Evolutionary conservation across 37 sponge, comb jelly and placozoan species (phyloP), one percentile per base, ranked within the genome.

Genomic region (Theonella swinhoei): DNA sequence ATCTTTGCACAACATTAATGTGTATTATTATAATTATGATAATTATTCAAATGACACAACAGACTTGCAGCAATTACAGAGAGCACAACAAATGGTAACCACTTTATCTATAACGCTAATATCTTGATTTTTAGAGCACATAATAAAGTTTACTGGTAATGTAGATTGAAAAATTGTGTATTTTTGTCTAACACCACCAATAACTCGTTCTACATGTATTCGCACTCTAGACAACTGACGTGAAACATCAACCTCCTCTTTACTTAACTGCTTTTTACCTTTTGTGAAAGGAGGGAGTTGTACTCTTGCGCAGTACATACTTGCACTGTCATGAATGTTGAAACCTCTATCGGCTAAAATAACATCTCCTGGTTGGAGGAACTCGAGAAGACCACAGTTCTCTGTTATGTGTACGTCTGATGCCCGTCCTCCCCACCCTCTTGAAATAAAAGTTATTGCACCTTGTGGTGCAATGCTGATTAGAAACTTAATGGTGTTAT

Each of bases 151-250:
- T 8, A 90, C 74, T 35, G 90, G 90, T 42, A 85, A 62, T 62
- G 78, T 87, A 28, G 87, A 79, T 33, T 80, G 43, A 33, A 91
- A 61, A 0, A 87, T 69, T 47, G 78, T 80, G 62, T 83, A 91
- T 64, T 87, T 91, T 33, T 87, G 85, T 7, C 76, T 32, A 66
- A 91, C 59, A 8, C 62, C 64, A 33, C 86, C 87, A 74, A 91
- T 91, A 4, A 91, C 83, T 14, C 91, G 23, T 64, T 91, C 87
- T 35, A 91, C 81, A 82, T 91, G 91, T 47, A 91, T 91, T 2
- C 91, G 64, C 2, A 91, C 72, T 29, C 79, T 64, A 37, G 83
- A 80, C 0, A 91, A 31, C 36, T 81, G 54, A 14, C 83, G 64
- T 8, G 88, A 29, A 34, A 3, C 30, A n/a, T 91, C 92, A 39